A percentile compares a stretch with the other conserved stretches of the same genome.
Evolutionary conservation across 2,113 vertebrate genomes (phyloP).

Genomic region (Hypocryptadius cinnamomeus): DNA sequence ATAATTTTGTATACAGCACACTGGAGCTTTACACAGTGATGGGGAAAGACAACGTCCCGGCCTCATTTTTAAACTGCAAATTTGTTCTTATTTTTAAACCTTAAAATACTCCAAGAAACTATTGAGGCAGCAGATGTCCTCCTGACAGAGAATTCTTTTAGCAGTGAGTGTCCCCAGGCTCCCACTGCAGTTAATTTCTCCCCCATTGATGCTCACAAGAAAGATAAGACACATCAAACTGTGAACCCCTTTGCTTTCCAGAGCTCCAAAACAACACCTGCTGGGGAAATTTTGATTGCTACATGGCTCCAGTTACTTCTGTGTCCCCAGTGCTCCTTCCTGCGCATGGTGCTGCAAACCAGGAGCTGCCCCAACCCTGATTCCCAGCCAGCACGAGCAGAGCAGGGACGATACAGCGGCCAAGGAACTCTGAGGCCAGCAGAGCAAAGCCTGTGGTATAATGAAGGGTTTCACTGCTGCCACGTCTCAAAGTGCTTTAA

Average conservation of each 20-base stretch:
- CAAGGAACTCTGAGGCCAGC: not conserved
- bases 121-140: not conserved
- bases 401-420: not conserved
- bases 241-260: not conserved
- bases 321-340: not conserved
- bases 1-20: not conserved
- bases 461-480: not conserved
- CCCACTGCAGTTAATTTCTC: not conserved
- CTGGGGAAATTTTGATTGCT: not conserved
- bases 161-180: not conserved
- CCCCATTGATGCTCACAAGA: not conserved
- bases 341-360: not conserved
- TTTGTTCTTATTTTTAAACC: not conserved
- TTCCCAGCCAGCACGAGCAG: not conserved
- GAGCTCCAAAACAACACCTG: fast-evolving
- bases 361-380: not conserved
- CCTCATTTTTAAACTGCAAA: not conserved
- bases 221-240: not conserved
- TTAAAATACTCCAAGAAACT: not conserved
- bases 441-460: not conserved
- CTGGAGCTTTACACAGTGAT: not conserved
- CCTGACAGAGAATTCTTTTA: not conserved
- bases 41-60: not conserved
- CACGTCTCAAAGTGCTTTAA: not conserved
- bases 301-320: fast-evolving